A percentile compares a stretch with the other conserved stretches of the same genome.
phyloP scores from a whole-genome alignment of 2,888 invertebrate genomes.

The Epinotia demarniana region DNA sequence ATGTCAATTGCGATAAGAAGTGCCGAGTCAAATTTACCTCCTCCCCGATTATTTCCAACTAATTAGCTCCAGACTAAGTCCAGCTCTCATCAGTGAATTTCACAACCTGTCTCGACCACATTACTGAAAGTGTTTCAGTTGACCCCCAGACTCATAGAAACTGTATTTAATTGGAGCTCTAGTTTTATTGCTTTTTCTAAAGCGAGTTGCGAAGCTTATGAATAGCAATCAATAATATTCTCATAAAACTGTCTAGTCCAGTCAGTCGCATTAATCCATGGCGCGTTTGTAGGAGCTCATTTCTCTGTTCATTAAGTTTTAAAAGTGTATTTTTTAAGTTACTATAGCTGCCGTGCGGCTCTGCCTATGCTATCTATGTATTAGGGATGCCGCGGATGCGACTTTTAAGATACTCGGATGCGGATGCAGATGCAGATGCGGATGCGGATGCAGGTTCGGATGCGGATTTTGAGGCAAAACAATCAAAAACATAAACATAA shows the following conservation, averaged over 20 bases:
- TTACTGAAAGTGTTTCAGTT: neutral
- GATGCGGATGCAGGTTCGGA: no score
- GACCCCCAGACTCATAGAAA: neutral
- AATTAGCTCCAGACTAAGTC: constrained; percentile 5
- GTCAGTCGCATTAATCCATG: constrained; percentile 2
- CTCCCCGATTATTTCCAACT: constrained; percentile 3
- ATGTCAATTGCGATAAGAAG: no score
- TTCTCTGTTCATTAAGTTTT: neutral
- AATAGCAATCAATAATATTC: neutral
- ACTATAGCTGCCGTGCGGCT: no score
- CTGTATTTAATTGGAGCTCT: neutral
- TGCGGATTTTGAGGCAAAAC: no score
- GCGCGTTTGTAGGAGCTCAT: neutral
- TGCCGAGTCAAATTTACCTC: no score
- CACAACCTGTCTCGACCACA: neutral
- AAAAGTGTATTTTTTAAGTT: no score
- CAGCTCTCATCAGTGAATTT: neutral
- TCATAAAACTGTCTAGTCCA: constrained; percentile 16
- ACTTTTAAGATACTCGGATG: no score
- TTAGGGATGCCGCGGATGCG: no score
- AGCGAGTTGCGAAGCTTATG: neutral
- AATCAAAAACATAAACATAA: no score
- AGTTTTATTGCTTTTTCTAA: neutral
- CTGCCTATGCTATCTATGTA: no score
- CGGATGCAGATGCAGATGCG: no score